A percentile compares a stretch with the other conserved stretches of the same genome.
Evolutionary conservation across 2,113 vertebrate species (phyloP).

Genomic region (Dendropsophus ebraccatus): DNA sequence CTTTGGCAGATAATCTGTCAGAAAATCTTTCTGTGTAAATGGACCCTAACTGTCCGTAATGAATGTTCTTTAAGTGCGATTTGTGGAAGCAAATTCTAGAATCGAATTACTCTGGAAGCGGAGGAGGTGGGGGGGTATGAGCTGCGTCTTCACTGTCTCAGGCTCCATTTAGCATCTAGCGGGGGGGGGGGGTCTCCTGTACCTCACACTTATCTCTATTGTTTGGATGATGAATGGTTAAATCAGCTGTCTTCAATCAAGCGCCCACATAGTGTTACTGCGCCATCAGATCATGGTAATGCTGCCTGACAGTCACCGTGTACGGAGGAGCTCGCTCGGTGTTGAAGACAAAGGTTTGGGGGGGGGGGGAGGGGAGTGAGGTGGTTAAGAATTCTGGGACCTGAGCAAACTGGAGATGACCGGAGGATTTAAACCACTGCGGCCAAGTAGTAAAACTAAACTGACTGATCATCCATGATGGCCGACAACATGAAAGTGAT

Average conservation of each 20-base stretch:
- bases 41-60: conserved; percentile 45
- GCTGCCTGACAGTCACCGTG: not conserved
- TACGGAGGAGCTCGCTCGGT: not conserved
- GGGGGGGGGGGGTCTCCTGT: not conserved
- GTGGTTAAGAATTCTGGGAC: too few relatives aligned
- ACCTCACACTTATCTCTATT: not conserved
- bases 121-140: not conserved
- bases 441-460: too few relatives aligned
- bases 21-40: too few relatives aligned
- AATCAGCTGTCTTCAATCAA: not conserved
- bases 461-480: too few relatives aligned
- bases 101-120: conserved; percentile 17
- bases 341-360: too few relatives aligned
- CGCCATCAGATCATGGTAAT: not conserved
- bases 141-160: not conserved
- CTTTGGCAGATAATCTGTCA: too few relatives aligned
- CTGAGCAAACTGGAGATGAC: too few relatives aligned
- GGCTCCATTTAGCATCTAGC: conserved; percentile 13
- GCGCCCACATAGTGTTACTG: not conserved
- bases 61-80: conserved; percentile 35
- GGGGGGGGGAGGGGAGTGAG: too few relatives aligned
- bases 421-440: too few relatives aligned
- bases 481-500: too few relatives aligned
- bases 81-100: conserved; percentile 45
- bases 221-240: not conserved